Percentiles rank a stretch among this genome's conserved stretches.
Evolutionary conservation across 53 echinoderm and acorn worm genomes (phyloP).

Genomic region (Glandiceps talaboti): DNA sequence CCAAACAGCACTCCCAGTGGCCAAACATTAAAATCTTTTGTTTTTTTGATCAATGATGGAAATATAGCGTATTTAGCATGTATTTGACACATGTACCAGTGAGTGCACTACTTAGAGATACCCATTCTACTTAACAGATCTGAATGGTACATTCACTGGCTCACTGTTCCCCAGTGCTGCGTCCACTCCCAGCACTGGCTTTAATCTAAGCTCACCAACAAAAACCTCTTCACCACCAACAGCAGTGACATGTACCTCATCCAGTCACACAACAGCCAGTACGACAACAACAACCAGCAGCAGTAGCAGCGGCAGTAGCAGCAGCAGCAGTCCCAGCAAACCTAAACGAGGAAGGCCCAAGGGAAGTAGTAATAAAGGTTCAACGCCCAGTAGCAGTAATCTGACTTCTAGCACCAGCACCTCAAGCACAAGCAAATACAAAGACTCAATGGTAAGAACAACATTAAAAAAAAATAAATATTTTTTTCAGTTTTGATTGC

Average conservation of each 20-base stretch:
- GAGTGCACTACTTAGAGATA: too few species aligned
- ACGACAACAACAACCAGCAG: slow-evolving; percentile 13
- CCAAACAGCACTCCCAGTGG: too few species aligned
- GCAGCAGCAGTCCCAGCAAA: neutral
- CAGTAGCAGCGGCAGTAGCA: slow-evolving; percentile 20
- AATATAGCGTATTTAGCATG: too few species aligned
- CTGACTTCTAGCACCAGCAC: neutral
- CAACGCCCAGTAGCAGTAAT: too few species aligned
- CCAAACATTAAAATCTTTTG: too few species aligned
- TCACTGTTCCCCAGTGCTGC: neutral
- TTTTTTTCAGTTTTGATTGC: too few species aligned
- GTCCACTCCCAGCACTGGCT: neutral
- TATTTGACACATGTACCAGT: too few species aligned
- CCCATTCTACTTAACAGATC: neutral
- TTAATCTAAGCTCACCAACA: neutral
- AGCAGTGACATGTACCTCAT: slow-evolving; percentile 11
- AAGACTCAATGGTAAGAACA: neutral
- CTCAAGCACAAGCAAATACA: neutral
- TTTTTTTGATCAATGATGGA: too few species aligned
- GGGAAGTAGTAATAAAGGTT: neutral
- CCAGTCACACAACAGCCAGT: slow-evolving; percentile 21
- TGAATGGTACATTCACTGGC: neutral
- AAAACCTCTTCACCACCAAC: slow-evolving; percentile 23
- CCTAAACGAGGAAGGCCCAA: neutral
- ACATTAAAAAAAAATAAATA: too few species aligned